These are phyloP conservation scores for Chunga burmeisteri DNA, from an alignment of 2,113 vertebrate genomes.

Conservation along the genomic window DNA sequence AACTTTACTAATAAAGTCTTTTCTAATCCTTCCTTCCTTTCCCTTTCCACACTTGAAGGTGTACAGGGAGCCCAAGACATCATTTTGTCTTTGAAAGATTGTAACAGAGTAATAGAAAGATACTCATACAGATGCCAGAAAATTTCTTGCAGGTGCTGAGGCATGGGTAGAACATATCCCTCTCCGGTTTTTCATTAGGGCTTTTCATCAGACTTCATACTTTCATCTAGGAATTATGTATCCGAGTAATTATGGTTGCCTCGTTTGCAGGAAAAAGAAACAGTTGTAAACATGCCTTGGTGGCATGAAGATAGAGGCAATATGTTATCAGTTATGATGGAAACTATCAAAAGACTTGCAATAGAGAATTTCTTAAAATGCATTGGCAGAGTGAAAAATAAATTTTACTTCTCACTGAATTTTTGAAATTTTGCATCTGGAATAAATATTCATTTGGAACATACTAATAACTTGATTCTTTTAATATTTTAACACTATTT, in stretches of 20 bases:
- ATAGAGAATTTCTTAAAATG: not conserved
- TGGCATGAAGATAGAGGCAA: not conserved
- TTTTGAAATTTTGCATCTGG: not conserved
- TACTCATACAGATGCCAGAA: not conserved
- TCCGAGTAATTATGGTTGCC: not conserved
- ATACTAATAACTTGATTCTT: not conserved
- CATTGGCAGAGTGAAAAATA: not conserved
- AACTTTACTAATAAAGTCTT: not conserved
- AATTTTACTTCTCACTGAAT: not conserved
- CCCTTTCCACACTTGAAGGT: not conserved
- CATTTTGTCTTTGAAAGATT: not conserved
- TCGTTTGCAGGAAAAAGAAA: not conserved
- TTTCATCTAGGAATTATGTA: not conserved
- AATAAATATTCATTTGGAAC: not conserved
- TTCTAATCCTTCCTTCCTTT: not conserved
- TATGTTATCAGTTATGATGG: accelerated
- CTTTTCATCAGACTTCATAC: not conserved
- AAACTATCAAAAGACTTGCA: not conserved
- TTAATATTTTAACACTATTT: not conserved
- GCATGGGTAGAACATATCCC: not conserved
- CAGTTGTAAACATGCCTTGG: not conserved
- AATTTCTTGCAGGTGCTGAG: not conserved
- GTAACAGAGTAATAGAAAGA: not conserved
- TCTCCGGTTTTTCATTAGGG: not conserved
- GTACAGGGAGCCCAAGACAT: not conserved